phyloP scores from a whole-genome alignment of 2,888 invertebrate species.

The Rhopalosiphum nymphaeae region DNA sequence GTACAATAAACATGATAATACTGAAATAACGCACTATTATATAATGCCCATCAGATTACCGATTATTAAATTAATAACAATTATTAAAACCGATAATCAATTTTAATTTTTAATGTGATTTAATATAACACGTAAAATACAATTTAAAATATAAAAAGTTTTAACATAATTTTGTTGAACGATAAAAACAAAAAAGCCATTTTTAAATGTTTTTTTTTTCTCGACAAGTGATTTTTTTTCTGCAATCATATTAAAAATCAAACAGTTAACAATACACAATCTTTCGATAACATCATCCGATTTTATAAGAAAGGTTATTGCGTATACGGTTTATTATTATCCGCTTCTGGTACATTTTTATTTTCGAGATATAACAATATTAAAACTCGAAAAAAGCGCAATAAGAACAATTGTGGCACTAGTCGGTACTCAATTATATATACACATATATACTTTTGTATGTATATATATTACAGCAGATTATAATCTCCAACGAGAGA shows the following conservation, averaged over 20 bases:
- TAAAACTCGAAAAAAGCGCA: not conserved
- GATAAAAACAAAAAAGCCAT: not conserved
- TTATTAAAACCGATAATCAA: not conserved
- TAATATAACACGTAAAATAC: not conserved
- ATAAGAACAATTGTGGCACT: not conserved
- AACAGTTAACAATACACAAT: not conserved
- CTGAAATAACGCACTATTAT: too few relatives aligned
- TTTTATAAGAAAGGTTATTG: not conserved
- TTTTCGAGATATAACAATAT: not conserved
- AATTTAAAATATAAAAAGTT: not conserved
- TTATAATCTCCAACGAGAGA: conserved; percentile 1
- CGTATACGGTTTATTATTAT: not conserved
- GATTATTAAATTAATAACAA: not conserved
- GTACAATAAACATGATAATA: too few relatives aligned
- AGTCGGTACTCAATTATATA: not conserved
- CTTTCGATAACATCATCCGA: not conserved
- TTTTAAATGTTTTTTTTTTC: not conserved
- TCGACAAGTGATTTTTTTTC: not conserved
- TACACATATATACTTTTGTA: not conserved
- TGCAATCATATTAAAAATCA: not conserved
- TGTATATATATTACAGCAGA: conserved; percentile 9
- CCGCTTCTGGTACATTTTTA: not conserved
- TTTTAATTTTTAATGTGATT: not conserved
- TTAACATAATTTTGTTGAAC: not conserved
- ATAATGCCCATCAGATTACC: not conserved